These are phyloP conservation scores for Xestia rhomboidea DNA, from an alignment of 2,888 invertebrate species.

Conservation along the genomic window DNA sequence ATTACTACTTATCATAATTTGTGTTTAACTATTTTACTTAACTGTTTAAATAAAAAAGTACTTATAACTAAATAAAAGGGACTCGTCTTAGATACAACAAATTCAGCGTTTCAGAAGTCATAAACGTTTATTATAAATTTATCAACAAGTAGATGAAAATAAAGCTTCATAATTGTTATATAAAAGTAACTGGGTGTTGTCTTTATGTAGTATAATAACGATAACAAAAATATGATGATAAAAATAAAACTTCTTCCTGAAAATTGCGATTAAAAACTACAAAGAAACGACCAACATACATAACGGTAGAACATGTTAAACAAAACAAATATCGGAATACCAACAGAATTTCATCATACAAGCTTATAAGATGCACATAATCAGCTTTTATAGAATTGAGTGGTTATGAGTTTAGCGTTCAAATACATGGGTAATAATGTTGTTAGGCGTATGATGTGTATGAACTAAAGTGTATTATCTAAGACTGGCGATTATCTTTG, in stretches of 20 bases:
- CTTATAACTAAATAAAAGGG: not conserved
- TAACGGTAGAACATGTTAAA: conserved; percentile 3
- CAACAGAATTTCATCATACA: conserved; percentile 21
- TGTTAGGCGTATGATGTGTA: conserved; percentile 32
- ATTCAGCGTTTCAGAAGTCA: too few species aligned
- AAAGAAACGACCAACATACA: conserved; percentile 8
- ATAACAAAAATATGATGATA: not conserved
- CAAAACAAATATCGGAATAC: not conserved
- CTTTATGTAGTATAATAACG: not conserved
- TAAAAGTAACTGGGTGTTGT: not conserved
- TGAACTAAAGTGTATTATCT: conserved; percentile 50
- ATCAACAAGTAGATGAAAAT: not conserved
- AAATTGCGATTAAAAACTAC: conserved; percentile 19
- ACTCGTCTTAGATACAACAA: not conserved
- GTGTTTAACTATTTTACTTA: too few species aligned
- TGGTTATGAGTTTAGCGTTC: conserved; percentile 32
- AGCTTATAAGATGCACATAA: conserved; percentile 36
- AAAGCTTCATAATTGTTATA: not conserved
- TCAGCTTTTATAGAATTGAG: conserved; percentile 43
- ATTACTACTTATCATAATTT: too few species aligned
- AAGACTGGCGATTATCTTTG: conserved; percentile 54
- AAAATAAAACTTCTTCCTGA: not conserved
- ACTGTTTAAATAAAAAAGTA: not conserved
- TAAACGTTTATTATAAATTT: not conserved
- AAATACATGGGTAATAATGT: too few species aligned